Base-by-base conservation (phyloP, 53 echinoderm and acorn worm species). In the Luidia sarsii region DNA sequence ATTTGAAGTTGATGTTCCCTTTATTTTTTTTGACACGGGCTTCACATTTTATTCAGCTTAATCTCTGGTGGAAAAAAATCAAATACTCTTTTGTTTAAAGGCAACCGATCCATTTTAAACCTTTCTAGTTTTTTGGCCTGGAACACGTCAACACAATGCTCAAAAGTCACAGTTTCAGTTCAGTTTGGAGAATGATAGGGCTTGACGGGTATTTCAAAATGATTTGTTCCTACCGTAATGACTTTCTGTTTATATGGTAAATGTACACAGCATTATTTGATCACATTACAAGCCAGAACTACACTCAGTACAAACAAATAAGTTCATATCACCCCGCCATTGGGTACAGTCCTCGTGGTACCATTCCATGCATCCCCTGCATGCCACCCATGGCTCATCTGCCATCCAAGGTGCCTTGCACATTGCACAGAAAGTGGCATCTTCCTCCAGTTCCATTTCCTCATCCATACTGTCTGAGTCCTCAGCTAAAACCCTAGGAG, bases 341-440 rank as follows among this genome's bases (percentile, higher is more conserved):
- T 43, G 4, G n/a, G 69, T 82, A 85, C 85, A 85, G 24, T 73
- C 63, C 74, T 53, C 74, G 39, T 75, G 85, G 56, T 50, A 85
- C 85, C 85, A 85, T 52, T 75, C 65, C 34, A 39, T 63, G 38
- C 85, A 85, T 22, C 65, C 65, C 35, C 85, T 49, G 54, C 65
- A 64, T 23, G 66, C 52, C 25, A 85, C 67, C 77, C 82, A 57
- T 38, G 68, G 68, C 57, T 82, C 82, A 28, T 69, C 82, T 10
- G 66, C 39, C 66, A 65, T 43, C 66, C 66, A 65, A 21, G 66
- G 66, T 24, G 66, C 66, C 20, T 65, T 65, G 25, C 66, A 65
- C 66, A 25, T 65, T 39, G 66, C n/a, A n/a, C n/a, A n/a, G n/a
- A n/a, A n/a, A n/a, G n/a, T n/a, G n/a, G n/a, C n/a, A n/a, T n/a